phyloP scores from a whole-genome alignment of 2,888 invertebrate species.

The Hirtodrosophila trivittata region DNA sequence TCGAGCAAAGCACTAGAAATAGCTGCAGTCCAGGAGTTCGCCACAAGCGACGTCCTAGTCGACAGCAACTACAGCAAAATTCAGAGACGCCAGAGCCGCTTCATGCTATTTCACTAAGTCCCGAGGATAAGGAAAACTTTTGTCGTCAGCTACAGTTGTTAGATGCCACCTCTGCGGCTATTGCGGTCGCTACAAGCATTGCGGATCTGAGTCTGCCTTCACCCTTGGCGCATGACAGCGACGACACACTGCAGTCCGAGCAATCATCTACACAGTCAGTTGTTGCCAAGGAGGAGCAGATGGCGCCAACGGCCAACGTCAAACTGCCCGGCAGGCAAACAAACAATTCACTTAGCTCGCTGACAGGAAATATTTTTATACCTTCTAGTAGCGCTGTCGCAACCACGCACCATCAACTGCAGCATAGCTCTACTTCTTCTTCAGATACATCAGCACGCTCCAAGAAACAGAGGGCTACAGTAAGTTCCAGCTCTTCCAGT shows the following conservation, averaged over 20 bases:
- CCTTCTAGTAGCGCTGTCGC: conserved; percentile 76
- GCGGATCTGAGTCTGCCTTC: conserved; percentile 68
- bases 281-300: conserved; percentile 62
- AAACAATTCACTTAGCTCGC: conserved; percentile 93
- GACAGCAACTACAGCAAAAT: conserved; percentile 39
- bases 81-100: conserved; percentile 31
- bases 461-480: conserved; percentile 56
- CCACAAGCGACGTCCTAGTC: conserved; percentile 48
- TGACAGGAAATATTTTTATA: conserved; percentile 93
- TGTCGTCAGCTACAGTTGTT: conserved; percentile 72
- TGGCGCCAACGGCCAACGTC: conserved; percentile 83
- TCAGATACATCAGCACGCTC: conserved; percentile 47
- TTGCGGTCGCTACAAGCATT: conserved; percentile 73
- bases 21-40: conserved; percentile 21
- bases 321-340: conserved; percentile 90
- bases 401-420: conserved; percentile 51
- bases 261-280: conserved; percentile 27
- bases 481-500: conserved; percentile 19
- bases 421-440: conserved; percentile 29
- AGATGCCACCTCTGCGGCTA: conserved; percentile 67
- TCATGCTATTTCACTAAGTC: conserved; percentile 72
- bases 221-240: conserved; percentile 58
- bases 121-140: conserved; percentile 82
- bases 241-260: conserved; percentile 27
- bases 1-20: conserved; percentile 35